Percentiles rank a stretch among this genome's conserved stretches.
phyloP scores from a whole-genome alignment of 2,888 invertebrate species.

The Ischnura elegans region DNA sequence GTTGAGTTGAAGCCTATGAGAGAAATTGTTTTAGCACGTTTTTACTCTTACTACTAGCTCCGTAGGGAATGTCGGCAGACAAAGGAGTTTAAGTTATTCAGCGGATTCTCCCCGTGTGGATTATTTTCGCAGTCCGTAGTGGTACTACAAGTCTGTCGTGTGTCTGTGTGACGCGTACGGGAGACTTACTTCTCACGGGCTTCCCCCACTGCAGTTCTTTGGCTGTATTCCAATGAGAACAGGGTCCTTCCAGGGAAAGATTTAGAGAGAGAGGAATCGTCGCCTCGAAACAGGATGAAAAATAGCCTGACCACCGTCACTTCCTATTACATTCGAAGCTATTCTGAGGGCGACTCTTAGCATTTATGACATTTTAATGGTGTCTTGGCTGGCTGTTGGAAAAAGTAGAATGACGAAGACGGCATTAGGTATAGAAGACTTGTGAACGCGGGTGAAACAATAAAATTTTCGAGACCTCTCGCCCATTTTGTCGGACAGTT shows the following conservation, averaged over 20 bases:
- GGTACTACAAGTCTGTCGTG: neutral
- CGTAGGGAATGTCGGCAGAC: neutral
- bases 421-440: neutral
- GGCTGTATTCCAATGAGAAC: slow-evolving; percentile 15
- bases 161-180: neutral
- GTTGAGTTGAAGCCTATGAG: neutral
- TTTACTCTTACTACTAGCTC: neutral
- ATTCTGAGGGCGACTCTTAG: neutral
- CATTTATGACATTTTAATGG: neutral
- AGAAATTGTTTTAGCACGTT: neutral
- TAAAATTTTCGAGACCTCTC: neutral
- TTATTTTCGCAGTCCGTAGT: neutral
- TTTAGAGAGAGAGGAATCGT: neutral
- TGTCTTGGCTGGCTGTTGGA: neutral
- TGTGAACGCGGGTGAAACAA: neutral
- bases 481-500: neutral
- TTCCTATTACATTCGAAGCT: neutral
- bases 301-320: neutral
- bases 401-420: neutral
- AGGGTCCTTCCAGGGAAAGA: neutral
- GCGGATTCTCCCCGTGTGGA: neutral
- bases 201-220: slow-evolving; percentile 4
- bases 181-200: neutral
- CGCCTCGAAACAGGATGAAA: neutral
- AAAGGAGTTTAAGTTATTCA: neutral